These are phyloP conservation scores for Drosophila bocqueti DNA, from an alignment of 1,140 invertebrate genomes.

Conservation along the genomic window DNA sequence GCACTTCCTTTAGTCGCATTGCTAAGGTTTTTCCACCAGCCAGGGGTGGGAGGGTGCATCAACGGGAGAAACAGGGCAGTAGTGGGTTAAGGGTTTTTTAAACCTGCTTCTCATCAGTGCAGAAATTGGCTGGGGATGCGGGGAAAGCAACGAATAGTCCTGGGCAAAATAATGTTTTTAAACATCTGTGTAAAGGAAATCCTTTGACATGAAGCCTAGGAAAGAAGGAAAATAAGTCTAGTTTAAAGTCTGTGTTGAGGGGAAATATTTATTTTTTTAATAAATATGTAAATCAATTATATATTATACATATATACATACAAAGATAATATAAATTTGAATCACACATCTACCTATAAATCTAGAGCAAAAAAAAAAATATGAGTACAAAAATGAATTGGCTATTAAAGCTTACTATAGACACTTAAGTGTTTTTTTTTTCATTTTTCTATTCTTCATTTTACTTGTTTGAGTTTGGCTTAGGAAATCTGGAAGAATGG, in stretches of 20 bases:
- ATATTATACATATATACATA: not conserved
- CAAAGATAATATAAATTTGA: too few relatives aligned
- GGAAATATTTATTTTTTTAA: not conserved
- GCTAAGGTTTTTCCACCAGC: slow-evolving; percentile 55
- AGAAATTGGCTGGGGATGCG: not conserved
- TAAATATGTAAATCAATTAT: too few relatives aligned
- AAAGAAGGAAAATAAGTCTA: not conserved
- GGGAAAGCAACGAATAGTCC: not conserved
- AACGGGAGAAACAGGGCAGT: not conserved
- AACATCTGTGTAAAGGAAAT: too few relatives aligned
- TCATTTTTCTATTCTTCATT: too few relatives aligned
- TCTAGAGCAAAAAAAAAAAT: too few relatives aligned
- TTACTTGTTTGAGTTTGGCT: not conserved
- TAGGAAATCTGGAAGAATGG: too few relatives aligned
- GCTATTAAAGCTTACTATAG: too few relatives aligned
- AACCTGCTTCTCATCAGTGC: slow-evolving; percentile 16
- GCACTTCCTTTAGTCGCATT: slow-evolving; percentile 71
- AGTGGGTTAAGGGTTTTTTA: slow-evolving; percentile 35
- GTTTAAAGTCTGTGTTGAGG: not conserved
- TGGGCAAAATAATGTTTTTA: not conserved
- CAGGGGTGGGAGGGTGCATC: not conserved
- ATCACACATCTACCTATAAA: too few relatives aligned
- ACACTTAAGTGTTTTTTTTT: too few relatives aligned
- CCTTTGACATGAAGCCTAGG: too few relatives aligned
- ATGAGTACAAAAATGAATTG: too few relatives aligned